Evolutionary conservation across 2,113 vertebrate genomes (phyloP).

Genomic region (Acanthisitta chloris): DNA sequence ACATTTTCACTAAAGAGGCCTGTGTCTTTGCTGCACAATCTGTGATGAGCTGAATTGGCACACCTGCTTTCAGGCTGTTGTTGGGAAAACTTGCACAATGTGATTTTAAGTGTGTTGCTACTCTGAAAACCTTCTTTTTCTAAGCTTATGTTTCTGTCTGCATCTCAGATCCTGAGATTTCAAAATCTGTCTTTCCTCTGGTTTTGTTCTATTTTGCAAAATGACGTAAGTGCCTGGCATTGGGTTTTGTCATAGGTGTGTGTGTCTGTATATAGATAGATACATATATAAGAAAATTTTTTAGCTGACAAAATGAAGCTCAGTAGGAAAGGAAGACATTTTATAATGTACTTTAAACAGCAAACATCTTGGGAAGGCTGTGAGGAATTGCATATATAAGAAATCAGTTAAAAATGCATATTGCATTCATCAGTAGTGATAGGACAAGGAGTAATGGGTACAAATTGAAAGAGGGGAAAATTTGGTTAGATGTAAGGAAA

Average conservation of each 20-base stretch:
- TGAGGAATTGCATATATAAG: background rate
- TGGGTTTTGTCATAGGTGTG: background rate
- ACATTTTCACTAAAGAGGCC: background rate
- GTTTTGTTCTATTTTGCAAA: background rate
- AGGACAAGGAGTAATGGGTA: no score
- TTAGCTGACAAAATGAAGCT: background rate
- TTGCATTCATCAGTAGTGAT: no score
- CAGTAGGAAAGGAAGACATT: background rate
- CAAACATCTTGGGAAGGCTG: background rate
- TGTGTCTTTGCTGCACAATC: background rate
- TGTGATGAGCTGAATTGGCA: constrained; percentile 14
- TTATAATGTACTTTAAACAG: background rate
- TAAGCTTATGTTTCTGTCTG: background rate
- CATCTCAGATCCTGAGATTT: background rate
- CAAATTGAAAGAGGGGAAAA: no score
- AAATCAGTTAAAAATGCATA: background rate
- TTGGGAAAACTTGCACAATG: background rate
- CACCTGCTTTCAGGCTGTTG: constrained; percentile 39
- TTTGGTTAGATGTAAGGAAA: no score
- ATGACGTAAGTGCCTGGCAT: background rate
- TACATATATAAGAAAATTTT: background rate
- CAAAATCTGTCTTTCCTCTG: background rate
- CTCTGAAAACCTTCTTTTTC: background rate
- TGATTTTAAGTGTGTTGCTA: background rate
- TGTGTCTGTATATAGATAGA: background rate